Evolutionary conservation across 2,797 vertebrate genomes (phyloP), one percentile per base, ranked within the genome.

Genomic region (Centropyge bicolor): DNA sequence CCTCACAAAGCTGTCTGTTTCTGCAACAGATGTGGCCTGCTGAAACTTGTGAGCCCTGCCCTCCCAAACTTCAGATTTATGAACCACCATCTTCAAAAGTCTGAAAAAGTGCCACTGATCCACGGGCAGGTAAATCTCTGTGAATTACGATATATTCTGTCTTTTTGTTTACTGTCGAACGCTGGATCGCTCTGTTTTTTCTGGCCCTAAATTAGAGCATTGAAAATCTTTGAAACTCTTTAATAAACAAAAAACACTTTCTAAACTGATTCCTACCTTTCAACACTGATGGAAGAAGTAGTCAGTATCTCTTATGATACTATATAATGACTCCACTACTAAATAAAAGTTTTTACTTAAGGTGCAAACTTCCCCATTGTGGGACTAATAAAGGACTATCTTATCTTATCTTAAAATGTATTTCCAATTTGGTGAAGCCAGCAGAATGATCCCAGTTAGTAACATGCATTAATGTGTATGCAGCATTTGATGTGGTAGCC

Each of bases 81-180:
- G 38, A 40, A 31, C 14, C n/a, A 12, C 27, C 61, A 67, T 72
- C 66, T 36, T 69, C 41, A 40, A 10, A 60, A 52, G 55, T 69
- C 60, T 49, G 48, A 60, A 60, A 59, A 45, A 38, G 38, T 51
- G 48, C 46, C 55, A 6, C 41, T 8, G 22, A 76, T 48, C 54
- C 63, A 45, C 59, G 70, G 70, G 35, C 81, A 66, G 78, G 72
- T 74, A 70, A 27, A 63, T 54, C 43, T 49, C 17, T 43, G 38
- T 24, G 27, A 16, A 76, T 36, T 43, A 16, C 8, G 74, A 71
- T 0, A 3, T 45, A 59, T 69, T 48, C 16, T 70, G 6, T 22
- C 41, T 48, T 57, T 70, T 45, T 24, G 36, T 51, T 6, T 20
- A 0, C 10, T 51, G 46, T 9, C 35, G 3, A 66, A 40, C 13